phyloP scores from a whole-genome alignment of 2,113 vertebrate genomes.

The Siniperca chuatsi region DNA sequence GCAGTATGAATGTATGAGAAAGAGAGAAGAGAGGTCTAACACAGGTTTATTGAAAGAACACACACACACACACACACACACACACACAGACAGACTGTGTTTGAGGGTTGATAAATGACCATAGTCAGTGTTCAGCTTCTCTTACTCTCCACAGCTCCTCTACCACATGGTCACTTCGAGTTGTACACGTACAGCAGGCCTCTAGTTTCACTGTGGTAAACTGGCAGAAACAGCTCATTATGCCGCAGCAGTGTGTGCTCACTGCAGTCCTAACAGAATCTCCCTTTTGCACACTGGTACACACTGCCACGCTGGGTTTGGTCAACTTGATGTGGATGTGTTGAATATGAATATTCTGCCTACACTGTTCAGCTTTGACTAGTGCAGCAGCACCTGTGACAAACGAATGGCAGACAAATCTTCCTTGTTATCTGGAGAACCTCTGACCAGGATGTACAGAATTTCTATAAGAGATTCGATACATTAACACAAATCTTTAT shows the following conservation, averaged over 20 bases:
- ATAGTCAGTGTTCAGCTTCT: constrained; percentile 29
- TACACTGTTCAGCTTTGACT: not conserved
- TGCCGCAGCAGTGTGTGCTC: not conserved
- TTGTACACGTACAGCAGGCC: constrained; percentile 29
- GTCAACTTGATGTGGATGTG: not conserved
- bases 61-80: constrained; percentile 17
- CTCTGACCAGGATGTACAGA: too few species aligned
- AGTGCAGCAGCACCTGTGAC: not conserved
- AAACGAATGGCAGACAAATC: too few species aligned
- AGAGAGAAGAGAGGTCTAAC: not conserved
- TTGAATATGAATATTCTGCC: not conserved
- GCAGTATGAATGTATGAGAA: not conserved
- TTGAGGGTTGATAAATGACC: constrained; percentile 56
- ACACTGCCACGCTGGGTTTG: not conserved
- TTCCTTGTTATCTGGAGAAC: too few species aligned
- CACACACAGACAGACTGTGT: constrained; percentile 26
- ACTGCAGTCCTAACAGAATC: not conserved
- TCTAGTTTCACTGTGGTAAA: not conserved
- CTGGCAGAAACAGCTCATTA: not conserved
- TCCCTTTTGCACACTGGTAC: not conserved
- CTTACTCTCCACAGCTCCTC: constrained; percentile 59
- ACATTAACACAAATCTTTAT: too few species aligned
- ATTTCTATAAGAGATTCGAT: too few species aligned
- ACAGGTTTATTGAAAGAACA: constrained; percentile 20
- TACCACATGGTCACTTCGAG: constrained; percentile 57